Evolutionary conservation across 2,113 vertebrate species (phyloP).

Genomic region (Siniperca chuatsi): DNA sequence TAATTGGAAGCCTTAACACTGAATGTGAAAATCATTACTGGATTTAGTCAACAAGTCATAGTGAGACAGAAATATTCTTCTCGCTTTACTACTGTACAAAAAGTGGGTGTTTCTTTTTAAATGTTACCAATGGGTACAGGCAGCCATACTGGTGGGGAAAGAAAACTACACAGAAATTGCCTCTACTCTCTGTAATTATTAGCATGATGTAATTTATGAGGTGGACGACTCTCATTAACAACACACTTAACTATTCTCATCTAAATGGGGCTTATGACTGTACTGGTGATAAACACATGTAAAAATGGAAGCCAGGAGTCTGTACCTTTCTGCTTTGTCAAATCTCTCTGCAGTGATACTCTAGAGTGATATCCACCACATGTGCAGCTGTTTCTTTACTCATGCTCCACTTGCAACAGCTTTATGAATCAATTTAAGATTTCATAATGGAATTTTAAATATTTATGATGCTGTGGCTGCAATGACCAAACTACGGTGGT

Average conservation of each 20-base stretch:
- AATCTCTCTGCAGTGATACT: conserved; percentile 23
- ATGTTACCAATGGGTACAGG: neutral
- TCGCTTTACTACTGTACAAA: neutral
- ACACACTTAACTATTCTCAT: conserved; percentile 1
- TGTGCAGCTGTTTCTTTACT: conserved; percentile 8
- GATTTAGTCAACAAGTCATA: neutral
- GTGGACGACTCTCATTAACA: neutral
- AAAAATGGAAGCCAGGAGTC: conserved; percentile 1
- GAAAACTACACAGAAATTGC: neutral
- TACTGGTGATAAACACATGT: neutral
- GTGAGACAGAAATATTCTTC: neutral
- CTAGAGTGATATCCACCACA: conserved; percentile 14
- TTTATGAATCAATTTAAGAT: conserved; percentile 63
- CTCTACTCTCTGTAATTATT: neutral
- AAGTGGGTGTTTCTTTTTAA: neutral
- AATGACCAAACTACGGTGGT: conserved; percentile 20
- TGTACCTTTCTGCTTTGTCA: neutral
- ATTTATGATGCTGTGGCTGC: conserved; percentile 54
- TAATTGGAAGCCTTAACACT: neutral
- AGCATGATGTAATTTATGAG: neutral
- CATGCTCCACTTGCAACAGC: conserved; percentile 33
- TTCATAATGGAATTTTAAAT: conserved; percentile 71
- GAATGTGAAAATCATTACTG: too few species aligned
- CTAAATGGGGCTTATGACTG: neutral
- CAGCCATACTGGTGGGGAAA: neutral